phyloP scores from a whole-genome alignment of 2,888 invertebrate species.

The Phaedon cochleariae region DNA sequence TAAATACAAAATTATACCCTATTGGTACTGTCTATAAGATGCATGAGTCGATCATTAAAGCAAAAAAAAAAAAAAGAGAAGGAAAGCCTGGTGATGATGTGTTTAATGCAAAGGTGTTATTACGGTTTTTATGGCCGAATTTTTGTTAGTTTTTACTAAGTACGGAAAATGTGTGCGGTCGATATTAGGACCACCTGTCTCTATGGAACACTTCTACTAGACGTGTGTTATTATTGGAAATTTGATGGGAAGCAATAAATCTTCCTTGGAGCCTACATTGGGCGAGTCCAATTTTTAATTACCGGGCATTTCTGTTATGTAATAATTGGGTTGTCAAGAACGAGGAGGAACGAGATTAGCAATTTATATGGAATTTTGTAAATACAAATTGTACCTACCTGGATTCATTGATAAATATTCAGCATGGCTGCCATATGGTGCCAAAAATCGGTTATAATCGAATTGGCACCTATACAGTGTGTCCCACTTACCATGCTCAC shows the following conservation, averaged over 20 bases:
- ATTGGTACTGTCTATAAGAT: conserved; percentile 52
- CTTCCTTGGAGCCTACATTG: conserved; percentile 33
- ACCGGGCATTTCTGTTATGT: conserved; percentile 30
- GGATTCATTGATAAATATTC: not conserved
- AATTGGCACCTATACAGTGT: no score
- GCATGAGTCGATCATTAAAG: conserved; percentile 46
- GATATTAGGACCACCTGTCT: conserved; percentile 40
- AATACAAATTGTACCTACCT: not conserved
- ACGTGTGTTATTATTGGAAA: conserved; percentile 43
- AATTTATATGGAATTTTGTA: not conserved
- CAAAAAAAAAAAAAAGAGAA: conserved; percentile 42
- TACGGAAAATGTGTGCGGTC: conserved; percentile 42
- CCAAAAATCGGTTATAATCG: no score
- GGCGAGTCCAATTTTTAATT: conserved; percentile 34
- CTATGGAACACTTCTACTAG: conserved; percentile 31
- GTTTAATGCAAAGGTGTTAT: conserved; percentile 48
- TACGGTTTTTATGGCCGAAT: conserved; percentile 43
- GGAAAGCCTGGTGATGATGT: conserved; percentile 44
- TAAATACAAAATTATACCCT: conserved; percentile 58
- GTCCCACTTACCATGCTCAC: no score
- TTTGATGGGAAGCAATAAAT: conserved; percentile 46
- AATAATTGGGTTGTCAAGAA: conserved; percentile 33
- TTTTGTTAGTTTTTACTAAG: conserved; percentile 40
- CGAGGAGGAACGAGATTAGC: not conserved
- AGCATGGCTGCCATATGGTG: not conserved